These are phyloP conservation scores for Pogonomyrmex californicus DNA, from an alignment of 1,140 invertebrate genomes.

Conservation along the genomic window DNA sequence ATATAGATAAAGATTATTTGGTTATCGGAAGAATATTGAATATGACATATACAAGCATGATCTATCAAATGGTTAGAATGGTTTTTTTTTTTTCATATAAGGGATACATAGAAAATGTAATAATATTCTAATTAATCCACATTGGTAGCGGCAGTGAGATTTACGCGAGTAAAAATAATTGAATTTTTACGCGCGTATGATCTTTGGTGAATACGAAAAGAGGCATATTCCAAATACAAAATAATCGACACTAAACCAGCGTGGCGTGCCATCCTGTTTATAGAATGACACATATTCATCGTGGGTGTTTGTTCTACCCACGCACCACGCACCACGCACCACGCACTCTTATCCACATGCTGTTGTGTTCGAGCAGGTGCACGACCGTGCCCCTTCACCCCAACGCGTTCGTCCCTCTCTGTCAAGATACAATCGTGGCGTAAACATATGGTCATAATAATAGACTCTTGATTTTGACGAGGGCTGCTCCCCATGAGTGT, in stretches of 20 bases:
- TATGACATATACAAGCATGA: background rate
- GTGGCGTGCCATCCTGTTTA: slow-evolving; percentile 66
- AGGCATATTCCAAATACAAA: slow-evolving; percentile 1
- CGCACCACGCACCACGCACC: slow-evolving; percentile 66
- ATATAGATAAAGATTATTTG: background rate
- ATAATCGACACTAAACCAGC: slow-evolving; percentile 44
- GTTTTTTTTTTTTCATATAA: background rate
- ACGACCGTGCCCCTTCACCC: slow-evolving; percentile 65
- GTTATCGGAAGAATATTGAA: background rate
- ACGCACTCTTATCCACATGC: slow-evolving; percentile 53
- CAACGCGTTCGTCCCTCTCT: slow-evolving; percentile 66
- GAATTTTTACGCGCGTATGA: background rate
- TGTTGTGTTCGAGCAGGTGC: slow-evolving; percentile 80
- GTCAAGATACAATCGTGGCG: slow-evolving; percentile 84
- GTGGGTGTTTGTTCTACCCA: slow-evolving; percentile 69
- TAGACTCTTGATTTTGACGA: slow-evolving; percentile 86
- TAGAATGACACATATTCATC: slow-evolving; percentile 76
- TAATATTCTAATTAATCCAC: slow-evolving; percentile 15
- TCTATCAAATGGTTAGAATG: too few relatives aligned
- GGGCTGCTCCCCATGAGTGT: slow-evolving; percentile 79
- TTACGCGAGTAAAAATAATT: background rate
- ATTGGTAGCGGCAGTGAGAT: background rate
- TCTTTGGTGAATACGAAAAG: background rate
- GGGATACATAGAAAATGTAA: background rate
- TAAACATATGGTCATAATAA: slow-evolving; percentile 86